phyloP scores from a whole-genome alignment of 2,888 invertebrate species.

The Ernsta delagoae region DNA sequence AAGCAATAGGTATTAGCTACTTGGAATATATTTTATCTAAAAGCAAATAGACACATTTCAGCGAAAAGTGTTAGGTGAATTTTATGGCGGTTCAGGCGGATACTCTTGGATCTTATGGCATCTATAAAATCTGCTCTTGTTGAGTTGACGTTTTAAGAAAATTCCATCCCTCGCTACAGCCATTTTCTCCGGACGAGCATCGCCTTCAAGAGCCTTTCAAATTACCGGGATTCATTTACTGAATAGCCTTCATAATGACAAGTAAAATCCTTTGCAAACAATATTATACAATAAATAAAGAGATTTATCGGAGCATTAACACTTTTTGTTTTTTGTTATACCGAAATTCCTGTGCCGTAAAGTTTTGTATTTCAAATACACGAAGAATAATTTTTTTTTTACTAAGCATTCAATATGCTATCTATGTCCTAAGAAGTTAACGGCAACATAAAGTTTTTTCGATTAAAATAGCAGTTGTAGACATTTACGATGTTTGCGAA shows the following conservation, averaged over 20 bases:
- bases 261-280: constrained; percentile 59
- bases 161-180: constrained; percentile 53
- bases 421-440: no score
- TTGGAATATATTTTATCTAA: constrained; percentile 32
- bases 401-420: no score
- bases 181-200: constrained; percentile 51
- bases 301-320: constrained; percentile 57
- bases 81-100: constrained; percentile 70
- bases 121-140: constrained; percentile 72
- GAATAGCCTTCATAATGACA: constrained; percentile 71
- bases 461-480: no score
- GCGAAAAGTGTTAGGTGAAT: constrained; percentile 61
- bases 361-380: no score
- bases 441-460: no score
- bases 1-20: background rate
- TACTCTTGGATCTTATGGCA: constrained; percentile 75
- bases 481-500: no score
- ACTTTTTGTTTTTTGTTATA: constrained; percentile 41
- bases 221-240: constrained; percentile 71
- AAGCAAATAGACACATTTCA: constrained; percentile 38
- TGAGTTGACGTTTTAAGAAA: constrained; percentile 76
- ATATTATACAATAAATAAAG: constrained; percentile 62
- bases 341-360: background rate
- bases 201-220: constrained; percentile 68
- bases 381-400: no score